phyloP scores from a whole-genome alignment of 2,113 vertebrate genomes.

The Petaurus breviceps region DNA sequence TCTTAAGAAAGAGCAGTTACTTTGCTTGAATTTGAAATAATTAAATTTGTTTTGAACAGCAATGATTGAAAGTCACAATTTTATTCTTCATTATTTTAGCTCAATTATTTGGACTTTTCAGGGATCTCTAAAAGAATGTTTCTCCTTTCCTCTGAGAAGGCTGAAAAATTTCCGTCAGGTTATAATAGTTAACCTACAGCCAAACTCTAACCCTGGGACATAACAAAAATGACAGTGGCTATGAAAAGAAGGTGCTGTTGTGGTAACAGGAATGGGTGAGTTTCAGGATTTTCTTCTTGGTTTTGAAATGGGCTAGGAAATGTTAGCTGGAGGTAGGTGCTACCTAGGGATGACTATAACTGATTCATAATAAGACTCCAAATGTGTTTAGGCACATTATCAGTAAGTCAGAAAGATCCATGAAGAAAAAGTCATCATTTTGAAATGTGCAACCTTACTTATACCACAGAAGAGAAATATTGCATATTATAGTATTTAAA shows the following conservation, averaged over 20 bases:
- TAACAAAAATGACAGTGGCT: background rate
- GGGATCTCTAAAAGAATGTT: background rate
- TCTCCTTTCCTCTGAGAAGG: background rate
- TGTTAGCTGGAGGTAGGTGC: background rate
- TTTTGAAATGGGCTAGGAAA: background rate
- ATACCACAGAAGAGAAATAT: background rate
- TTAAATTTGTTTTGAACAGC: background rate
- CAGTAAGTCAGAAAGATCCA: background rate
- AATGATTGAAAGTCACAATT: background rate
- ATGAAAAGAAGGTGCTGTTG: background rate
- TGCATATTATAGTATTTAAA: background rate
- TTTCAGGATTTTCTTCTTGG: slow-evolving; percentile 13
- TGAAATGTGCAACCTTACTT: background rate
- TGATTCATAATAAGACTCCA: background rate
- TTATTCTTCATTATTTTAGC: background rate
- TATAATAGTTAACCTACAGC: background rate
- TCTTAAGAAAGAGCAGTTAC: background rate
- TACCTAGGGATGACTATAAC: background rate
- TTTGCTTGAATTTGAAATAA: slow-evolving; percentile 4
- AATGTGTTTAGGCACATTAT: background rate
- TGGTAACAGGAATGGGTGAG: background rate
- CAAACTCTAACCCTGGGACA: background rate
- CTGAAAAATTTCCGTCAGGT: background rate
- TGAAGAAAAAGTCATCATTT: background rate
- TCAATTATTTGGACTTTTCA: background rate